Evolutionary conservation across 2,113 vertebrate species (phyloP), one percentile per base, ranked within the genome.

Genomic region (Xiphophorus hellerii): DNA sequence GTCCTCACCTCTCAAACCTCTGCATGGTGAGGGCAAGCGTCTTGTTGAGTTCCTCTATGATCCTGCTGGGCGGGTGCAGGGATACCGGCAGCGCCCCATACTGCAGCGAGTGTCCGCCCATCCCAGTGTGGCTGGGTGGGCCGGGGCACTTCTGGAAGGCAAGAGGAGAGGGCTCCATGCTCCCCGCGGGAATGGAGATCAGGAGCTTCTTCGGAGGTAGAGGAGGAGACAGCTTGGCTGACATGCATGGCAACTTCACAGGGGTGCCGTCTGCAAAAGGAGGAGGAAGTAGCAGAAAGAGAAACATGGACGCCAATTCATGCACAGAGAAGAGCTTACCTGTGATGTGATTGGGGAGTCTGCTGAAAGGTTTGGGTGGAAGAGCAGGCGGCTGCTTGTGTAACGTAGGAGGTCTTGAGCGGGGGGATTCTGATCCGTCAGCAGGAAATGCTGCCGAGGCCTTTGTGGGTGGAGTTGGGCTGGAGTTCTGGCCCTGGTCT

Each of bases 181-280:
- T 94, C 85, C 95, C 96, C 31, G 95, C 93, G 37, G 97, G 96
- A 89, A 97, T 94, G 88, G 97, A 97, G 87, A 99, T 98, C 96
- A 99, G 92, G 93, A 98, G 96, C 97, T 98, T 99, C 95, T 99
- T 99, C 93, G 97, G 97, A 95, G 98, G 97, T 95, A 99, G 97
- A 89, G 97, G 97, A 92, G 98, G 97, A 71, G 97, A 99, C 78
- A 98, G 89, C 94, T 97, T 97, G 86, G 95, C 93, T 73, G 95
- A 95, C 96, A 97, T 95, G 90, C 96, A 97, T 90, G 97, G 97
- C 94, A 98, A 90, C 95, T 96, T 98, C 93, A 97, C 86, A 77
- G 92, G 96, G 90, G 93, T 93, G 78, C 76, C 96, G 90, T 99
- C 98, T 99, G 93, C 15, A 6, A 1, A n/a, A 63, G 28, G 63